phyloP scores from a whole-genome alignment of 2,797 vertebrate species.

The Pampus argenteus region DNA sequence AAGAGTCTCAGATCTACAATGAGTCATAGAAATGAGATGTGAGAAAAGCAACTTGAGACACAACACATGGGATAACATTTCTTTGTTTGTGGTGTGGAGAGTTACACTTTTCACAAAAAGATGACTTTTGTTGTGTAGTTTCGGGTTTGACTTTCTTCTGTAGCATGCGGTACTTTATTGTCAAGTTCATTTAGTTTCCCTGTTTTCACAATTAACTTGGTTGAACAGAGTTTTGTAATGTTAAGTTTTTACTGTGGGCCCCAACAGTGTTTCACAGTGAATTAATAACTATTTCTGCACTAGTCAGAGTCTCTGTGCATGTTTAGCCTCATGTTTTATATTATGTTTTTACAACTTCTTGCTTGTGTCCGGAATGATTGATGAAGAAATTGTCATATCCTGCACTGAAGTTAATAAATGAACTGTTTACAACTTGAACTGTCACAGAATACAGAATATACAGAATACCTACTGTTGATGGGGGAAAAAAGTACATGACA shows the following conservation, averaged over 20 bases:
- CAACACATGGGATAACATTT: conserved; percentile 9
- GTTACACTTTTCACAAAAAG: not conserved
- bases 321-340: not conserved
- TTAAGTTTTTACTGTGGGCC: conserved; percentile 23
- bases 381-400: not conserved
- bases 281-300: not conserved
- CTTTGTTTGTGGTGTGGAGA: conserved; percentile 3
- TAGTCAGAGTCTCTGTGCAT: not conserved
- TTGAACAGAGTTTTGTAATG: conserved; percentile 11
- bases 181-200: conserved; percentile 6
- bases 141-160: not conserved
- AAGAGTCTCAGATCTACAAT: not conserved
- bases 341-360: not conserved
- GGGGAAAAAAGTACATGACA: not conserved
- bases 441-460: not conserved
- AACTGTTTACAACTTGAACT: not conserved
- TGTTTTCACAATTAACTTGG: not conserved
- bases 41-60: not conserved
- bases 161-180: not conserved
- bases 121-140: not conserved
- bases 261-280: not conserved
- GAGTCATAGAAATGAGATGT: conserved; percentile 13
- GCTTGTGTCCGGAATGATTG: not conserved
- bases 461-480: not conserved
- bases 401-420: not conserved